These are phyloP conservation scores for Rhimphoctona megacephalus DNA, from an alignment of 2,888 invertebrate species.

Conservation along the genomic window DNA sequence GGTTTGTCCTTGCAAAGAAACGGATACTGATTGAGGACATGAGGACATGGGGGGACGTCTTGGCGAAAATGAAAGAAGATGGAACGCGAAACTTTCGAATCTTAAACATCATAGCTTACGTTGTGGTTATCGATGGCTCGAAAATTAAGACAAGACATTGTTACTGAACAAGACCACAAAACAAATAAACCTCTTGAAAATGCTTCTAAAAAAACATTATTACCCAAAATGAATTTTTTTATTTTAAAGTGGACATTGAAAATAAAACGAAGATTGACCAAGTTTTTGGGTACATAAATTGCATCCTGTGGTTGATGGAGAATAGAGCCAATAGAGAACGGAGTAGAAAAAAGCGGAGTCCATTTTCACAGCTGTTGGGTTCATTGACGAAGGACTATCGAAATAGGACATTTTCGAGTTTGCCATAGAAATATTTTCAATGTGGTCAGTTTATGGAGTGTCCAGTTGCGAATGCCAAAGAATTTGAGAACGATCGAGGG, in stretches of 20 bases:
- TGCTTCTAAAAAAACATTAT: neutral
- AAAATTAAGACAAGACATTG: neutral
- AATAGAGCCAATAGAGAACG: neutral
- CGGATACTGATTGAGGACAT: slow-evolving; percentile 55
- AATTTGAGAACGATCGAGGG: slow-evolving; percentile 8
- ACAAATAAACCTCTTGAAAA: neutral
- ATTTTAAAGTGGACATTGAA: neutral
- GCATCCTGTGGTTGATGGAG: neutral
- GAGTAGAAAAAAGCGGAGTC: neutral
- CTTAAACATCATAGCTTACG: slow-evolving; percentile 38
- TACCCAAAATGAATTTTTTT: neutral
- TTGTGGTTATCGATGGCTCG: neutral
- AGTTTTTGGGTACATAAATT: neutral
- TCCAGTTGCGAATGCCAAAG: slow-evolving; percentile 6
- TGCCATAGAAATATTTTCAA: slow-evolving; percentile 51
- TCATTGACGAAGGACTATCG: neutral
- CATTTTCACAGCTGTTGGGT: slow-evolving; percentile 75
- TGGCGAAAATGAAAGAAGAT: slow-evolving; percentile 3
- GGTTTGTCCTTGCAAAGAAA: slow-evolving; percentile 51
- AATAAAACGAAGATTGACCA: neutral
- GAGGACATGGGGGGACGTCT: slow-evolving; percentile 27
- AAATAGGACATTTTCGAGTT: neutral
- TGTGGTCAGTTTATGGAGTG: slow-evolving; percentile 75
- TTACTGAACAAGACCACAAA: neutral
- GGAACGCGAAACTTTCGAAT: slow-evolving; percentile 7